These are phyloP conservation scores for Albula goreensis DNA, from an alignment of 2,113 vertebrate genomes.

Conservation along the genomic window DNA sequence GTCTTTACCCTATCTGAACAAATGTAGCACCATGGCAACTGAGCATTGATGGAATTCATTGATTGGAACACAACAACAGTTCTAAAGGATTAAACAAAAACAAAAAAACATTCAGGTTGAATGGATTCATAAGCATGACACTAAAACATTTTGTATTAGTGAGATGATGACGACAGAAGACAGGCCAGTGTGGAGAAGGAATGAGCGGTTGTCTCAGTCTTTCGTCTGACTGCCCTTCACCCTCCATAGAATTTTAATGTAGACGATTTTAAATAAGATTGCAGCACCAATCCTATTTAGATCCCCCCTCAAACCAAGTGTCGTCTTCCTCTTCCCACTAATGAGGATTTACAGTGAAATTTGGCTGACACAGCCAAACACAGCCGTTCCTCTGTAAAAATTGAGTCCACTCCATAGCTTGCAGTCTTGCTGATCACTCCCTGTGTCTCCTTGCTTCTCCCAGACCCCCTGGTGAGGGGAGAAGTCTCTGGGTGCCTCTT, in stretches of 20 bases:
- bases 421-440: neutral
- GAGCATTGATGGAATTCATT: neutral
- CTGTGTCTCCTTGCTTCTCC: neutral
- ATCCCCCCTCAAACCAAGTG: neutral
- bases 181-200: too few species aligned
- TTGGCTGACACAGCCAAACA: neutral
- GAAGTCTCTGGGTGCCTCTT: neutral
- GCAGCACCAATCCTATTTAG: neutral
- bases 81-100: neutral
- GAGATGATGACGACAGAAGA: too few species aligned
- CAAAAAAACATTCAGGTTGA: neutral
- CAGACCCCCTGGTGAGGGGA: conserved; percentile 17
- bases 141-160: neutral
- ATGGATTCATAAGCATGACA: neutral
- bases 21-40: neutral
- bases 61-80: neutral
- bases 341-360: neutral
- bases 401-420: neutral
- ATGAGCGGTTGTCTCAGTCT: too few species aligned
- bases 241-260: too few species aligned
- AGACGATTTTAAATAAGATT: neutral
- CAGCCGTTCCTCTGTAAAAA: neutral
- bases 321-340: neutral
- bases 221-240: too few species aligned
- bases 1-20: neutral